These are phyloP conservation scores for Eucriotettix oculatus DNA, from an alignment of 2,888 invertebrate species.

Conservation along the genomic window DNA sequence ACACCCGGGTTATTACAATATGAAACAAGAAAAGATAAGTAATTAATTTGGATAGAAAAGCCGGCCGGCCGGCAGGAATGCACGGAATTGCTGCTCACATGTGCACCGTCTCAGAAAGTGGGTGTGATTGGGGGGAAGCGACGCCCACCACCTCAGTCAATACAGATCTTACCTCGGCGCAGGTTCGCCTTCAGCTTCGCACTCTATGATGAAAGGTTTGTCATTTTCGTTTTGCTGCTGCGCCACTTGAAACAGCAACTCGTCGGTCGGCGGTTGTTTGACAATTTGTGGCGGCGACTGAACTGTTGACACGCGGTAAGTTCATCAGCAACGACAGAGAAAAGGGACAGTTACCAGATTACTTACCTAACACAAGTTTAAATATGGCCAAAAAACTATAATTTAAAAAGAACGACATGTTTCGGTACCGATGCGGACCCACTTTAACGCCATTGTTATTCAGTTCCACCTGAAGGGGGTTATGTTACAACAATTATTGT, in stretches of 20 bases:
- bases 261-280: constrained; percentile 83
- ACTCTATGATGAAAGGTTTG: constrained; percentile 89
- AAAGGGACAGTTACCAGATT: not conserved
- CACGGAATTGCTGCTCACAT: no score
- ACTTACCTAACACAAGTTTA: constrained; percentile 15
- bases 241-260: constrained; percentile 81
- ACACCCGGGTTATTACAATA: no score
- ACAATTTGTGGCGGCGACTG: constrained; percentile 82
- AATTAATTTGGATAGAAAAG: no score
- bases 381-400: not conserved
- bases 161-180: constrained; percentile 59
- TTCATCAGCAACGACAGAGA: not conserved
- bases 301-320: constrained; percentile 31
- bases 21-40: no score
- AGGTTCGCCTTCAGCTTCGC: constrained; percentile 91
- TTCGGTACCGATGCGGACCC: no score
- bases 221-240: constrained; percentile 66
- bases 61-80: no score
- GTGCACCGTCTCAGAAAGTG: no score
- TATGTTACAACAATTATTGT: no score
- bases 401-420: not conserved
- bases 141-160: no score
- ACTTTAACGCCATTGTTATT: no score
- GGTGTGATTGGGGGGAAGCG: no score
- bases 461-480: no score